Evolutionary conservation across 2,113 vertebrate genomes (phyloP).

Genomic region (Scophthalmus maximus): DNA sequence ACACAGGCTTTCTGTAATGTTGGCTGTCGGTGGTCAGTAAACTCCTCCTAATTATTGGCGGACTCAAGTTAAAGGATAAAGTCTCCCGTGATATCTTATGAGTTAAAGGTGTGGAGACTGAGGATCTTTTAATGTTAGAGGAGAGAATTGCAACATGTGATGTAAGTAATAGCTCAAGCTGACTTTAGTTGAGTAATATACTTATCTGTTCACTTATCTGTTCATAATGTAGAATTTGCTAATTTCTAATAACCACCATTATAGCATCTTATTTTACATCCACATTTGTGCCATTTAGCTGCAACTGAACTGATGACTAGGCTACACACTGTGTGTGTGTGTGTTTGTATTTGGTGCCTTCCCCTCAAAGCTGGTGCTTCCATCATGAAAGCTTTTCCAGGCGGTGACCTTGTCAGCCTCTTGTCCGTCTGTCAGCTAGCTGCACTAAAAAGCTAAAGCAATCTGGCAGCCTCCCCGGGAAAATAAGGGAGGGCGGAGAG

Average conservation of each 20-base stretch:
- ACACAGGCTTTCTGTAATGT: too few species aligned
- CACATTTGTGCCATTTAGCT: neutral
- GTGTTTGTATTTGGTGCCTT: neutral
- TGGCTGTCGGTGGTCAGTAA: too few species aligned
- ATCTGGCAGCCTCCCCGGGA: slow-evolving; percentile 86
- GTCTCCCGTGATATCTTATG: too few species aligned
- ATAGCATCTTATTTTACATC: neutral
- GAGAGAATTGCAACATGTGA: too few species aligned
- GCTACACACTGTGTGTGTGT: neutral
- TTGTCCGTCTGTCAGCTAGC: slow-evolving; percentile 83
- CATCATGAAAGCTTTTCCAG: slow-evolving; percentile 67
- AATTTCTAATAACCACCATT: neutral
- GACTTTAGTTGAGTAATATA: neutral
- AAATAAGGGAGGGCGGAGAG: slow-evolving; percentile 58
- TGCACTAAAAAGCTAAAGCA: slow-evolving; percentile 88
- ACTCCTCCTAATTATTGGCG: too few species aligned
- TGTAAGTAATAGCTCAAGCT: neutral
- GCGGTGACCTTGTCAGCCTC: slow-evolving; percentile 73
- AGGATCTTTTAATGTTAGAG: too few species aligned
- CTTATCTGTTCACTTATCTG: neutral
- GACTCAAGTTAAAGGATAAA: too few species aligned
- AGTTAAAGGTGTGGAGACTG: too few species aligned
- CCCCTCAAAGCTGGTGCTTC: slow-evolving; percentile 55
- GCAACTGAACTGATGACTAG: neutral
- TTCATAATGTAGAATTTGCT: too few species aligned